Conservation (phyloP, 2,113 vertebrate species). For the Manacus vitellinus region DNA sequence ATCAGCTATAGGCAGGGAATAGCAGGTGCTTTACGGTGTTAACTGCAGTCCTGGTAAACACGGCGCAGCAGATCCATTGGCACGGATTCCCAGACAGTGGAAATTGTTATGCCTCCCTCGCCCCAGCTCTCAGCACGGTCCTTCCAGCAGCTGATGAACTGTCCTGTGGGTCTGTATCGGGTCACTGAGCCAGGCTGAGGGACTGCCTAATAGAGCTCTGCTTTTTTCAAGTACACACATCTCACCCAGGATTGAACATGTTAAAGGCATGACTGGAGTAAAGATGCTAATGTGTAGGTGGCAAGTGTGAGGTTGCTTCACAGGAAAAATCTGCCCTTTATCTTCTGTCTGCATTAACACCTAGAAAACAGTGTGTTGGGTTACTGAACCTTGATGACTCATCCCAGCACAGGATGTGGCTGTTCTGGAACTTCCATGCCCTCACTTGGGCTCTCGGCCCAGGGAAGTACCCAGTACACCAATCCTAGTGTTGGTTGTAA, state of each 20-base stretch:
- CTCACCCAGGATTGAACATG: neutral
- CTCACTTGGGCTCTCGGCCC: neutral
- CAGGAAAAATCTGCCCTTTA: neutral
- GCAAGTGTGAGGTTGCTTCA: neutral
- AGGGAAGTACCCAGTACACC: neutral
- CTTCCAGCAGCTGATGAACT: neutral
- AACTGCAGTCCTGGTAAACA: neutral
- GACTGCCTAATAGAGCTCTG: neutral
- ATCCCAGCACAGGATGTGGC: neutral
- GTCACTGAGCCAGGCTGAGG: neutral
- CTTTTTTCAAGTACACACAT: neutral
- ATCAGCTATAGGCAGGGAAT: neutral
- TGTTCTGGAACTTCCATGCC: neutral
- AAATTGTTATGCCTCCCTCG: neutral
- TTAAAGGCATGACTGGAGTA: neutral
- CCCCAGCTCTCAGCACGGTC: neutral
- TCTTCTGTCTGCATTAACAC: neutral
- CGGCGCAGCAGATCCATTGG: neutral
- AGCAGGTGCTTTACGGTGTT: neutral
- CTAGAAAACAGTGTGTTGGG: neutral
- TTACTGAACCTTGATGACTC: neutral
- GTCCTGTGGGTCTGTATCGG: neutral
- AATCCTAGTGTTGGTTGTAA: neutral
- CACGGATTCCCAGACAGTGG: neutral
- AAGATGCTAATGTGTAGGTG: neutral